Base-by-base conservation (phyloP, 2,113 vertebrate species). In the Phocoena phocoena region DNA sequence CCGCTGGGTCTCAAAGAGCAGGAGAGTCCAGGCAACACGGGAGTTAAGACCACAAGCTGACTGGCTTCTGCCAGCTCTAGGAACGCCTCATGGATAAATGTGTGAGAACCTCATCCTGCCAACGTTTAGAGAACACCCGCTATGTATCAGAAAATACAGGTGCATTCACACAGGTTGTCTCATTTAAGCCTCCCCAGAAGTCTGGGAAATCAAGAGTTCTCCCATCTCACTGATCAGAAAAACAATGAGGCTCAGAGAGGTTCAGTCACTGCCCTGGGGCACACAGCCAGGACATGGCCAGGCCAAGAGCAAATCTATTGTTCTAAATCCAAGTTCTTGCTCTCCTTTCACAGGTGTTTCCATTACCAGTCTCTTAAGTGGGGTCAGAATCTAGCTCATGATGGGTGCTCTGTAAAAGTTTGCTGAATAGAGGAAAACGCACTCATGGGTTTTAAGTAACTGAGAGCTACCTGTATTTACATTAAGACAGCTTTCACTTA, bases 121-220 rank as follows among this genome's bases (percentile, higher is more conserved):
- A 18, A 26, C 15, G 12, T 7, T 28, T 44, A 83, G 3, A 26
- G n/a, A 67, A 85, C 6, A 21, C 0, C 50, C 4, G 2, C 11
- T 28, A 12, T 5, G 1, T 28, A 23, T 70, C 26, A 33, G 41
- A 41, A 94, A 84, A 82, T 4, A 3, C 14, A 62, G 41, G 9
- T 13, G 8, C 25, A 83, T 20, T 38, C 36, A 20, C 8, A 14
- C 0, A 5, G 12, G 6, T 31, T 31, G 8, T 25, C n/a, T 68
- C 68, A 63, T 18, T 31, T 53, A 67, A 60, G 55, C 5, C 53
- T 77, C 11, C 17, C 20, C 62, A 65, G 63, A 92, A 77, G 18
- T 68, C 71, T 88, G 53, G 18, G 60, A 76, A 89, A 6, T 47
- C 53, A 89, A 50, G 10, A 67, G n/a, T 41, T 3, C 41, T 74